Base-by-base conservation (phyloP, 2,113 vertebrate genomes). In the Xiphophorus hellerii region DNA sequence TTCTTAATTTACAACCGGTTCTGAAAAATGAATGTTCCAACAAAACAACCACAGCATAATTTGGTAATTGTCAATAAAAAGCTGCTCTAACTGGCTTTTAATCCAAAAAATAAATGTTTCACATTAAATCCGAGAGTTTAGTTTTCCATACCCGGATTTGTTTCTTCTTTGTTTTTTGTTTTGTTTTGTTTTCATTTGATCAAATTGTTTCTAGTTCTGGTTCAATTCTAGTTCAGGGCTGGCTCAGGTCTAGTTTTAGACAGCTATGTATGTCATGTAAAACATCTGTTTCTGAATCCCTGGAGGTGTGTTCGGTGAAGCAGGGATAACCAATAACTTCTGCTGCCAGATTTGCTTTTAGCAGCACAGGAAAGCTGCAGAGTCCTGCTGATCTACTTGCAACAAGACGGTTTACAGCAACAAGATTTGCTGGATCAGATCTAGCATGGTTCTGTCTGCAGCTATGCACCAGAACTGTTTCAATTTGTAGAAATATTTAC, bases 1-100 rank as follows among this genome's bases (percentile, higher is more conserved):
- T 66, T 1, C 61, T 1, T 77, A 2, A 71, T 71, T 65, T 37
- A 69, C 60, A 17, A 51, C 39, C 61, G 51, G 31, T 76, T 33
- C n/a, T 70, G n/a, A 58, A 58, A 25, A 20, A 22, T 30, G 29
- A 31, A 20, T 31, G 29, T n/a, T 33, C 27, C 68, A 17, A 12
- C 29, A 69, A 25, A 54, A 54, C 44, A 33, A 58, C 44, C 28
- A 28, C 44, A 69, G 48, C 20, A 69, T 33, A 31, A 33, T n/a
- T 1, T 22, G 22, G 44, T 17, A 11, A 31, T 31, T 31, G 48
- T 33, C 31, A 54, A n/a, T 69, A 31, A 54, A 69, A 69, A 58
- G 51, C 51, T 58, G 51, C 20, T 8, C 25, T n/a, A n/a, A 58
- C 22, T n/a, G 22, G 22, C 5, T 58, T n/a, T 58, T 58, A 7